phyloP scores from a whole-genome alignment of 2,888 invertebrate species.

The Halocaridina rubra region DNA sequence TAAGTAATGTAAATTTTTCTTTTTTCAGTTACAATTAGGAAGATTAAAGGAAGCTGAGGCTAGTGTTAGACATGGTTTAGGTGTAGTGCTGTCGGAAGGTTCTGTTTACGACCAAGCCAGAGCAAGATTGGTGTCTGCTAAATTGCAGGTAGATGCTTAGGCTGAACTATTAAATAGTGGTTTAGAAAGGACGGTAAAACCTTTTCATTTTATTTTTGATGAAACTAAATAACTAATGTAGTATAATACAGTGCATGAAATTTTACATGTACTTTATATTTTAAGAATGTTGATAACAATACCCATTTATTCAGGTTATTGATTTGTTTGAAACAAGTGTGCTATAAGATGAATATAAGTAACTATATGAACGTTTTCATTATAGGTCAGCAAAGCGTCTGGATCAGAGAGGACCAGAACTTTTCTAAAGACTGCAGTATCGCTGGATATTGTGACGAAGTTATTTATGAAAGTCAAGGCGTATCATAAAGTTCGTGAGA shows the following conservation, averaged over 20 bases:
- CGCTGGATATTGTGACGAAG: conserved; percentile 38
- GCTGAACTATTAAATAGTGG: no score
- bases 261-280: no score
- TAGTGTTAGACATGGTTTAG: conserved; percentile 78
- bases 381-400: conserved; percentile 35
- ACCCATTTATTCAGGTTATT: background rate
- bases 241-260: background rate
- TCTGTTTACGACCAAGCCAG: conserved; percentile 84
- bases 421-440: conserved; percentile 26
- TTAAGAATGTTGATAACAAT: background rate
- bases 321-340: background rate
- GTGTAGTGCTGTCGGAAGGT: conserved; percentile 82
- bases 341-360: background rate
- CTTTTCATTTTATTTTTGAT: background rate
- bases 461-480: conserved; percentile 56
- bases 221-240: background rate
- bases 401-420: conserved; percentile 24
- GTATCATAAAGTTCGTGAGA: conserved; percentile 49
- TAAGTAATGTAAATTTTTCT: background rate
- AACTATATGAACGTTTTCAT: background rate
- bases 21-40: conserved; percentile 77
- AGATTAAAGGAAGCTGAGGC: conserved; percentile 81
- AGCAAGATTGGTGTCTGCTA: conserved; percentile 80
- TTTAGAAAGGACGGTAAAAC: background rate
- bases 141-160: conserved; percentile 70